Evolutionary conservation across 2,888 invertebrate genomes (phyloP).

Genomic region (Leptarthrus brevirostris): DNA sequence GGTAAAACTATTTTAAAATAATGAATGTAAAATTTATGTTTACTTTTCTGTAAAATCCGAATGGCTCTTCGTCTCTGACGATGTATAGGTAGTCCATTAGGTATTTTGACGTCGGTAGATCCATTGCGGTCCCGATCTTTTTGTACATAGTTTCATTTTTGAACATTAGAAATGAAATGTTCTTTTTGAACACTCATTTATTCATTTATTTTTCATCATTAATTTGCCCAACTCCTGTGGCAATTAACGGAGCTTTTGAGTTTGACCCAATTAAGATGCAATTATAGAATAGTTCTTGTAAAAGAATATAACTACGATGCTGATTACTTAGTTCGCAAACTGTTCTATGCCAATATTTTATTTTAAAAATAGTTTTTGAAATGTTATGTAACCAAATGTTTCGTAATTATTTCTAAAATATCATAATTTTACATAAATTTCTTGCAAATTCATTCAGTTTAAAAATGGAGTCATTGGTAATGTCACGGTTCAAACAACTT

Average conservation of each 20-base stretch:
- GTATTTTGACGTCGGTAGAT: slow-evolving; percentile 67
- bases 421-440: no score
- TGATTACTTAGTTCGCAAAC: no score
- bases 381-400: no score
- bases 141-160: slow-evolving; percentile 46
- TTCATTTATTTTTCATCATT: background rate
- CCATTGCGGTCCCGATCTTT: slow-evolving; percentile 60
- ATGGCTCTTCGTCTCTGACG: slow-evolving; percentile 67
- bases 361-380: no score
- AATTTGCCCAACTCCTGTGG: background rate
- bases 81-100: slow-evolving; percentile 67
- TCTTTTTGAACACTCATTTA: slow-evolving; percentile 3
- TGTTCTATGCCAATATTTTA: no score
- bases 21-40: slow-evolving; percentile 56
- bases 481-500: no score
- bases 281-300: no score
- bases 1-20: slow-evolving; percentile 4
- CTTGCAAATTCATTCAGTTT: no score
- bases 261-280: no score
- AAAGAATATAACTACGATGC: no score
- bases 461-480: no score
- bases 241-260: background rate
- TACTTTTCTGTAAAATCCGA: slow-evolving; percentile 67
- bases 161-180: slow-evolving; percentile 19
- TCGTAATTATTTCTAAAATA: no score